Evolutionary conservation across 2,113 vertebrate genomes (phyloP).

Genomic region (Cryptomyrus ogoouensis): DNA sequence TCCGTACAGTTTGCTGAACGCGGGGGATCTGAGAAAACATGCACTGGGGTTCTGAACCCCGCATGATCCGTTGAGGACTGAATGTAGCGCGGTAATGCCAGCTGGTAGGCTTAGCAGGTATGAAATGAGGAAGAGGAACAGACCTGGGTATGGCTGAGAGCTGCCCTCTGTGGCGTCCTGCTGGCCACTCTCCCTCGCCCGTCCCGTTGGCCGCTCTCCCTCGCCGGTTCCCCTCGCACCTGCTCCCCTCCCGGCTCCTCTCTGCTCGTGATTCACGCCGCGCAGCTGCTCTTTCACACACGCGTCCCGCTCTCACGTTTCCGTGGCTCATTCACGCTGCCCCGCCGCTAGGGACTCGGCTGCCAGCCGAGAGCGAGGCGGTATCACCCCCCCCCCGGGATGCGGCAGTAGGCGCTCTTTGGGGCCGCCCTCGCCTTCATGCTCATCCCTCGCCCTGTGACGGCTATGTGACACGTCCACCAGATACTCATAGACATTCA

Average conservation of each 20-base stretch:
- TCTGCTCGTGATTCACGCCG: not conserved
- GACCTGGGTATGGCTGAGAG: not conserved
- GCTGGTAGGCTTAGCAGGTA: not conserved
- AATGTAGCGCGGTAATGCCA: not conserved
- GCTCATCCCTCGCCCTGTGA: not conserved
- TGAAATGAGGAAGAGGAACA: not conserved
- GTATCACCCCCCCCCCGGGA: not conserved
- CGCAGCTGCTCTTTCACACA: not conserved
- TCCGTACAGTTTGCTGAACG: not conserved
- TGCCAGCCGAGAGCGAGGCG: not conserved
- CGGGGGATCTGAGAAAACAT: not conserved
- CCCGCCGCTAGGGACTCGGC: not conserved
- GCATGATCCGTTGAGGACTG: not conserved
- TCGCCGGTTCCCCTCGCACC: slow-evolving; percentile 11
- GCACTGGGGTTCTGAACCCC: not conserved
- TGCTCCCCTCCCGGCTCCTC: slow-evolving; percentile 3
- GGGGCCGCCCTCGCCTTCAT: not conserved
- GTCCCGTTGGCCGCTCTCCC: not conserved
- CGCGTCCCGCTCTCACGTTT: slow-evolving; percentile 16
- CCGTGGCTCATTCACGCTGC: not conserved
- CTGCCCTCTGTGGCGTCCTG: not conserved
- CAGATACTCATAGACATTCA: not conserved
- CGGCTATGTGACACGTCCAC: not conserved
- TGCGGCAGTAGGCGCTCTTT: not conserved
- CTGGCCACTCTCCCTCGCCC: not conserved